Evolutionary conservation across 1,140 invertebrate genomes (phyloP), one percentile per base, ranked within the genome.

Genomic region (Halictus rubicundus): DNA sequence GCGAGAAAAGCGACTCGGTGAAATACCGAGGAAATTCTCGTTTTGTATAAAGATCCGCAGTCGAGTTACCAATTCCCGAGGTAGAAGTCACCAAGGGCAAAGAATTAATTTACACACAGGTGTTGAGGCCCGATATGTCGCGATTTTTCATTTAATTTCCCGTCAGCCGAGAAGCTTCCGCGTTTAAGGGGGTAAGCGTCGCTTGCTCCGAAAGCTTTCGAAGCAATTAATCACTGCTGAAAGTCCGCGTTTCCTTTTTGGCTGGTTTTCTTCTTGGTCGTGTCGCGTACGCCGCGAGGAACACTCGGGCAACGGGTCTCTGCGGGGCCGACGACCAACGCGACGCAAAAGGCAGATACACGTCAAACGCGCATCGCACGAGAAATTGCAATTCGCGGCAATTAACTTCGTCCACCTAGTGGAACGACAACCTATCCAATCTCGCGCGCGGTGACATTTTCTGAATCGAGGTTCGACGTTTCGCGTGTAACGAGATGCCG

Each of bases 301-400:
- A 72, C 64, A 64, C 72, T 57, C 46, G 21, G 19, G 19, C 10
- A 14, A 52, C 21, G 37, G n/a, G 19, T 32, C 46, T 54, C 37
- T 0, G 4, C 23, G 12, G 60, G 46, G 46, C 54, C 32, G 72
- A 78, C 76, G 76, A 78, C 60, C 60, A 71, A 16, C 76, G 37
- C 60, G 63, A 16, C 76, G 37, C 46, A 23, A 59, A 78, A 78
- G 69, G 69, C 49, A 14, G 21, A n/a, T 32, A 7, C n/a, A 61
- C 60, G 64, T 76, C 19, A 66, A 75, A 80, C 72, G 46, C 39
- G 57, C 19, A 9, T 49, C 42, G 52, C 78, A 54, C 54, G 64
- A 80, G 72, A 80, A 80, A 80, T 80, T 80, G 64, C 42, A 68
- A 76, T 80, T 80, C 78, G 78, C 59, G 32, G 72, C 78, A 80